These are phyloP conservation scores for Eledone cirrhosa DNA, from an alignment of 2,888 invertebrate genomes.

Conservation along the genomic window DNA sequence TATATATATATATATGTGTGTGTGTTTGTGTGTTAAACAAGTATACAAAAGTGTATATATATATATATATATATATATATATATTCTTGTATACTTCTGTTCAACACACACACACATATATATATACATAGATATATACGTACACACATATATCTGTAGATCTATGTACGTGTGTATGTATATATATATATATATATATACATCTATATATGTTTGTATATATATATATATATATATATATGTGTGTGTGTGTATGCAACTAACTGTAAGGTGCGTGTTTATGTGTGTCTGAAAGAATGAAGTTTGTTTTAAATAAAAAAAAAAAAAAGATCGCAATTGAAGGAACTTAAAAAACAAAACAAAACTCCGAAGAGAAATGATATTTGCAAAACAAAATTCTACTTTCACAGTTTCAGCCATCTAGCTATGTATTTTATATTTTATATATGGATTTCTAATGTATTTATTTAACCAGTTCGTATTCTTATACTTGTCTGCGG, in stretches of 20 bases:
- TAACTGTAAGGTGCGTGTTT: no score
- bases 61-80: background rate
- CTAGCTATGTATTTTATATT: no score
- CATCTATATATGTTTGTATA: background rate
- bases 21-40: background rate
- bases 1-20: conserved; percentile 1
- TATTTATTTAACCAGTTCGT: no score
- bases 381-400: no score
- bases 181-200: background rate
- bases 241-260: background rate
- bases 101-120: background rate
- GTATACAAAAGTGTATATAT: background rate
- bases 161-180: background rate
- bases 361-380: no score
- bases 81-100: background rate
- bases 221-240: background rate
- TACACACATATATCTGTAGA: background rate
- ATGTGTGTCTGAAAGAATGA: no score
- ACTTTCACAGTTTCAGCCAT: no score
- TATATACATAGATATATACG: background rate
- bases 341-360: no score
- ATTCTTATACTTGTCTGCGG: no score
- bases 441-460: no score
- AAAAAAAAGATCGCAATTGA: no score
- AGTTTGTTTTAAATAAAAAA: no score